Evolutionary conservation across 2,888 invertebrate species (phyloP), one percentile per base, ranked within the genome.

Genomic region (Thera obeliscata): DNA sequence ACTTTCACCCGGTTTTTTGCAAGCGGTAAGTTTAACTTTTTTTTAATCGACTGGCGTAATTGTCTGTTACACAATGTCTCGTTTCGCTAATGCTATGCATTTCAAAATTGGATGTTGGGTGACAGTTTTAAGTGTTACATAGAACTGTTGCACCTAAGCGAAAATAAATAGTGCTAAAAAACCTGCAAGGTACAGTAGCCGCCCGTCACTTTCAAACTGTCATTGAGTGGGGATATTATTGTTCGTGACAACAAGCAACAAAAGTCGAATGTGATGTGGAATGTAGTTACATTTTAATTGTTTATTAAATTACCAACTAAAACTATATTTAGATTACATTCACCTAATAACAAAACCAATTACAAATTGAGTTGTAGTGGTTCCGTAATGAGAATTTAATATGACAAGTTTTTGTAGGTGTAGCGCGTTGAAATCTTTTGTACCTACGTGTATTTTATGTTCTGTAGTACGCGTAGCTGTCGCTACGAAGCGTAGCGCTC

Each of bases 371-470:
- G 56, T 36, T 11, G 35, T 22, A 12, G 69, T 69, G 73, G 59
- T 71, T 68, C 58, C n/a, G 33, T 67, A 71, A 70, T 74, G 72
- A 73, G 66, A 72, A 66, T 60, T 71, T 69, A 61, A 68, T 73
- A 61, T 59, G 65, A 63, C 64, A 66, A 72, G 73, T 75, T 61
- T 67, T 56, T 56, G 66, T 50, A 61, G 49, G 49, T 60, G 76
- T 43, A 61, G 75, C 81, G 72, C 91, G 92, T 92, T 90, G 86
- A 90, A 79, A 81, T 92, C 90, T 91, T 90, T 91, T 87, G 83
- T 87, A 22, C 22, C 22, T 22, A 22, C 22, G 22, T 22, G 22
- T 22, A 22, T 22, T 22, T 22, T 22, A 22, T 22, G 22, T 22
- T 22, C 22, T 22, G 22, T 22, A 22, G 22, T 22, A 87, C 78